These are phyloP conservation scores for Darevskia nairensis DNA, from an alignment of 2,797 vertebrate species.

Conservation along the genomic window DNA sequence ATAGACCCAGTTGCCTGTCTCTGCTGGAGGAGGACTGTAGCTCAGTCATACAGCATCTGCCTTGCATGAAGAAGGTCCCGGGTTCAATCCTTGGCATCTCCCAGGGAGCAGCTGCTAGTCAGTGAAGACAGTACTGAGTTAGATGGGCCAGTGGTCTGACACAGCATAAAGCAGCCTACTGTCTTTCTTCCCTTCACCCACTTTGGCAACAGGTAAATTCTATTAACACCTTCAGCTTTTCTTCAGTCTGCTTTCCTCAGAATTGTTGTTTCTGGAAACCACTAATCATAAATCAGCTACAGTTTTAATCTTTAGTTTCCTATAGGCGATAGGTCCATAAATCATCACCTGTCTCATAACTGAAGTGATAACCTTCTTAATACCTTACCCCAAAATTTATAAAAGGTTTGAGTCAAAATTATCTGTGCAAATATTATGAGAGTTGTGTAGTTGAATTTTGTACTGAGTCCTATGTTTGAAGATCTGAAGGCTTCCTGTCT, in stretches of 20 bases:
- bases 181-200: too few relatives aligned
- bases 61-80: too few relatives aligned
- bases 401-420: background rate
- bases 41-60: too few relatives aligned
- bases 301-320: background rate
- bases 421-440: slow-evolving; percentile 11
- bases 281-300: background rate
- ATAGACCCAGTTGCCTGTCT: background rate
- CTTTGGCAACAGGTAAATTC: background rate
- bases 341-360: background rate
- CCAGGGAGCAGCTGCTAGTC: too few relatives aligned
- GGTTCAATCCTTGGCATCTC: too few relatives aligned
- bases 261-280: background rate
- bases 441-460: background rate
- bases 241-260: background rate
- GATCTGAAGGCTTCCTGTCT: background rate
- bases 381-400: background rate
- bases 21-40: background rate
- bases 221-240: background rate
- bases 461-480: background rate
- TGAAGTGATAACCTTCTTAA: background rate
- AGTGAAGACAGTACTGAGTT: too few relatives aligned
- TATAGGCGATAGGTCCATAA: background rate
- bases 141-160: too few relatives aligned
- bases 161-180: too few relatives aligned